Percentiles rank a stretch among this genome's conserved stretches.
These are phyloP conservation scores for Sinelater perroti DNA, from an alignment of 2,888 invertebrate species.

Conservation along the genomic window DNA sequence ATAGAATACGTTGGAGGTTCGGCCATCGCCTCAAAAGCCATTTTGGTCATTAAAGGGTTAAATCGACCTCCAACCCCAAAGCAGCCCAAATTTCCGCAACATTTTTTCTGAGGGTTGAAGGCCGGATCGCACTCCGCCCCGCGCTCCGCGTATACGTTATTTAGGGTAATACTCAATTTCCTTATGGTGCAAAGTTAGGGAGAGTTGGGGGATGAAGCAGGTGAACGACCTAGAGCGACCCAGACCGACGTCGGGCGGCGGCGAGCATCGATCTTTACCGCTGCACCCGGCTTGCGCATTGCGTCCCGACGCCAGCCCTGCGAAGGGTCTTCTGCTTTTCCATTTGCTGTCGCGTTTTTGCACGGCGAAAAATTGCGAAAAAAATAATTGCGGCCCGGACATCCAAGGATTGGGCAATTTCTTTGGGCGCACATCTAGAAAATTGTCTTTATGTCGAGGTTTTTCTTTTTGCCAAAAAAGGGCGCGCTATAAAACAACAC, in stretches of 20 bases:
- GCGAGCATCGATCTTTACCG: slow-evolving; percentile 54
- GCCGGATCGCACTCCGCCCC: slow-evolving; percentile 18
- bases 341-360: slow-evolving; percentile 33
- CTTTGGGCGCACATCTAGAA: too few relatives aligned
- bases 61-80: slow-evolving; percentile 22
- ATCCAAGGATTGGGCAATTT: too few relatives aligned
- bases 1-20: too few relatives aligned
- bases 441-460: too few relatives aligned
- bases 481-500: too few relatives aligned
- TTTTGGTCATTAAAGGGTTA: slow-evolving; percentile 12
- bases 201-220: slow-evolving; percentile 51
- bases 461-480: too few relatives aligned
- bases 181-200: slow-evolving; percentile 39
- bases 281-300: slow-evolving; percentile 56
- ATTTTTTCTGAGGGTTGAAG: slow-evolving; percentile 24
- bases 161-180: slow-evolving; percentile 40
- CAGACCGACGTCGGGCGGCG: slow-evolving; percentile 58
- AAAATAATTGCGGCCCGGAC: slow-evolving; percentile 21
- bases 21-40: too few relatives aligned
- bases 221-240: slow-evolving; percentile 60
- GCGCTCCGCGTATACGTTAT: slow-evolving; percentile 35
- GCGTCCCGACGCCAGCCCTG: slow-evolving; percentile 43
- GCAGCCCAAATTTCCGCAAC: slow-evolving; percentile 27
- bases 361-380: slow-evolving; percentile 20
- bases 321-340: slow-evolving; percentile 39